These are phyloP conservation scores for Cherax quadricarinatus DNA, from an alignment of 1,140 invertebrate species.

Conservation along the genomic window DNA sequence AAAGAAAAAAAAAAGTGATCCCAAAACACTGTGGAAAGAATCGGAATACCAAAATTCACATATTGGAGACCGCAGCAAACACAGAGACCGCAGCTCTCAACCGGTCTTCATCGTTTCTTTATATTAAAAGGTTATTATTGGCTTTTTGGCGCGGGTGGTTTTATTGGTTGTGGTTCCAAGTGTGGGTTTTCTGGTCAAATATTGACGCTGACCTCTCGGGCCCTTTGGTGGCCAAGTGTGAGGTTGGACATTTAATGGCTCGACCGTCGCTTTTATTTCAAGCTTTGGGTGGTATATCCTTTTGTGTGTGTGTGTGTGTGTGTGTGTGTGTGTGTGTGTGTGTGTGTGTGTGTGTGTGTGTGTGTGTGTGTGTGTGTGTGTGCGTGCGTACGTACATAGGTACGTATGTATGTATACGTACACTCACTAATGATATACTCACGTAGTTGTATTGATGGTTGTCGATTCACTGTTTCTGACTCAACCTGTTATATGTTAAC, in stretches of 20 bases:
- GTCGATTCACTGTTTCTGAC: too few relatives aligned
- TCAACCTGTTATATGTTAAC: too few relatives aligned
- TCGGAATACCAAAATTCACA: neutral
- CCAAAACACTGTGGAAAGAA: neutral
- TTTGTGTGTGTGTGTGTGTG: neutral
- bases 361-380: too few relatives aligned
- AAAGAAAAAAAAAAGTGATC: too few relatives aligned
- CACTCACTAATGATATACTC: too few relatives aligned
- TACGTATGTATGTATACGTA: too few relatives aligned
- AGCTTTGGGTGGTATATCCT: neutral
- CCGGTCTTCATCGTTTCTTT: neutral
- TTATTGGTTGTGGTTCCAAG: neutral
- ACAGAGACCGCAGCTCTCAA: neutral
- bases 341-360: too few relatives aligned
- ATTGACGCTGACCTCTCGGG: neutral
- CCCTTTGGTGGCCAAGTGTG: neutral
- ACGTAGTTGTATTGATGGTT: too few relatives aligned
- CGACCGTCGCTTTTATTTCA: neutral
- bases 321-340: too few relatives aligned
- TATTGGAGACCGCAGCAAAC: too few relatives aligned
- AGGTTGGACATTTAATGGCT: neutral
- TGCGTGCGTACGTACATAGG: too few relatives aligned
- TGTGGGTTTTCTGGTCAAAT: neutral
- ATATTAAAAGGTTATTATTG: constrained; percentile 5
- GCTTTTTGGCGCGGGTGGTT: neutral